Percentiles rank a stretch among this genome's conserved stretches.
These are phyloP conservation scores for Ormia ochracea DNA, from an alignment of 2,888 invertebrate species.

Conservation along the genomic window DNA sequence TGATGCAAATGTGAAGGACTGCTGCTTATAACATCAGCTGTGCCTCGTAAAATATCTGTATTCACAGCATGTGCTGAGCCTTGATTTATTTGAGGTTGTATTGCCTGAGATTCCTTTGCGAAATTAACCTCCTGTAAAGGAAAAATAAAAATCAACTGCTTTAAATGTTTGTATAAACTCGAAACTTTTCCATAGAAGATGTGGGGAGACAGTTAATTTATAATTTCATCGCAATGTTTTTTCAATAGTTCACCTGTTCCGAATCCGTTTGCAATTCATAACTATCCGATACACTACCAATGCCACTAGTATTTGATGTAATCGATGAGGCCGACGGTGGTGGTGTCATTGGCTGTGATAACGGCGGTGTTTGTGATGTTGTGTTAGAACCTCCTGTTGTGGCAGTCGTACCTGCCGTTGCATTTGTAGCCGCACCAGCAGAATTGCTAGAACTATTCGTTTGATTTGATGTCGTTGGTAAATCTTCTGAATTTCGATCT, in stretches of 20 bases:
- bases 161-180: background rate
- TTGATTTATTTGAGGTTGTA: constrained; percentile 79
- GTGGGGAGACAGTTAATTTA: background rate
- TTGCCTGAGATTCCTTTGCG: constrained; percentile 81
- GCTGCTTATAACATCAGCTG: constrained; percentile 79
- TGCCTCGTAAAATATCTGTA: constrained; percentile 76
- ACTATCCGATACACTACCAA: constrained; percentile 74
- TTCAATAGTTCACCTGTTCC: constrained; percentile 65
- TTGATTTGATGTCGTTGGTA: constrained; percentile 65
- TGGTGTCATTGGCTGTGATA: constrained; percentile 73
- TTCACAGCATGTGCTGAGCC: constrained; percentile 72
- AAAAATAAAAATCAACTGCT: background rate
- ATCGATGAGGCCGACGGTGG: constrained; percentile 76
- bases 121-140: constrained; percentile 81
- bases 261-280: constrained; percentile 76
- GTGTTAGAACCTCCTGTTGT: constrained; percentile 58
- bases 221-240: background rate
- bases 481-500: constrained; percentile 74
- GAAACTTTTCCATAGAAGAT: background rate
- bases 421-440: constrained; percentile 25
- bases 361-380: constrained; percentile 62
- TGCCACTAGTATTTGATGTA: constrained; percentile 75
- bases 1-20: constrained; percentile 81
- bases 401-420: constrained; percentile 16
- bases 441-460: constrained; percentile 23